Base-by-base conservation (phyloP, 2,797 vertebrate species). In the Meda fulgida region DNA sequence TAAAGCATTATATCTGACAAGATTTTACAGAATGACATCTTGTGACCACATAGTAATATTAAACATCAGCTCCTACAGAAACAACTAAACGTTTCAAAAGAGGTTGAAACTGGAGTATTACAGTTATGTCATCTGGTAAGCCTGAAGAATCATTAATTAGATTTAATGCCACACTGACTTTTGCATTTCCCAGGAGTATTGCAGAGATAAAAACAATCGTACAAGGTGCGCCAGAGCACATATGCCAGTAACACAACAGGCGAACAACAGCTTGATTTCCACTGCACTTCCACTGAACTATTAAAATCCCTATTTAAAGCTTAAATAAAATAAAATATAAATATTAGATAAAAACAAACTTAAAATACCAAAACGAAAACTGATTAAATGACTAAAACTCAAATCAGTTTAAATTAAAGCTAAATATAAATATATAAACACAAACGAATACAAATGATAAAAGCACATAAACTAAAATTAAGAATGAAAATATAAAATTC, bases 111-210 rank as follows among this genome's bases (percentile, higher is more conserved):
- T 40, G 36, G 63, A 58, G 18, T 40, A 43, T 67, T 80, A 60
- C 26, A n/a, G 38, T 63, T 72, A 38, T 23, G 72, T 66, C 23
- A 40, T 43, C 48, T 40, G 53, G 26, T 29, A n/a, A 14, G 38
- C 53, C 29, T 26, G 76, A n/a, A 53, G 76, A 72, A 84, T 34
- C 51, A 69, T 77, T 84, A 70, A 76, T 69, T 80, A 80, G 58
- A 84, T 80, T 81, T 58, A 84, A 84, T 76, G 70, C 60, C 77
- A 81, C 71, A 53, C 26, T 38, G 78, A 72, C 72, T 58, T 43
- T 9, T 48, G 63, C 63, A 67, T 67, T 48, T 75, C 76, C 69
- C 71, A 71, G 16, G 66, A 80, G 77, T 8, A 18, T n/a, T 14
- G 67, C 53, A 65, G 67, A 80, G 67, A 73, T 80, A 71, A 85